phyloP scores from a whole-genome alignment of 1,140 invertebrate species.

The Belonocnema kinseyi region DNA sequence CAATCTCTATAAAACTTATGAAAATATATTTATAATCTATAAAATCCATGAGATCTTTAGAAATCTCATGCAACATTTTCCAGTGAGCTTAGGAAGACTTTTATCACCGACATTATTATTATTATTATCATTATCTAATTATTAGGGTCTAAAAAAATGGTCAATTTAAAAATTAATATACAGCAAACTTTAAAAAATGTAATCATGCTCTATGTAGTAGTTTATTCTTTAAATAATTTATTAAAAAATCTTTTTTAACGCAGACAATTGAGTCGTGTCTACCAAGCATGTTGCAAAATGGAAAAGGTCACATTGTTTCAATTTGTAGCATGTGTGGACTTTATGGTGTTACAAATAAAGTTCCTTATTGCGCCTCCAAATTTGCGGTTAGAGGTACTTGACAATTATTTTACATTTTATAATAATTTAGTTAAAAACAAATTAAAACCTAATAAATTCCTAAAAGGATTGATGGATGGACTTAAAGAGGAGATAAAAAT shows the following conservation, averaged over 20 bases:
- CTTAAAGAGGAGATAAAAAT: constrained; percentile 60
- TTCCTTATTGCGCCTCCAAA: constrained; percentile 96
- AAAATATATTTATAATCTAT: no score
- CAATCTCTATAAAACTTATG: no score
- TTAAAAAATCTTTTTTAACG: constrained; percentile 47
- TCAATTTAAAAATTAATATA: no score
- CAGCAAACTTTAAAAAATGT: no score
- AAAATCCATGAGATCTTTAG: no score
- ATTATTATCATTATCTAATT: no score
- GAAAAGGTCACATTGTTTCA: constrained; percentile 94
- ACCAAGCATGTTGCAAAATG: constrained; percentile 90
- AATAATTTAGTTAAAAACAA: background rate
- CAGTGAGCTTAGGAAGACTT: no score
- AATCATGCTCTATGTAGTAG: no score
- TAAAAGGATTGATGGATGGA: constrained; percentile 63
- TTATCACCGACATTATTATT: no score
- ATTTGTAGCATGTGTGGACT: constrained; percentile 94
- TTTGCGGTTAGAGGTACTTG: constrained; percentile 87
- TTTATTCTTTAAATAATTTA: background rate
- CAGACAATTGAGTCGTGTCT: constrained; percentile 87
- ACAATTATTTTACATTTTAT: background rate
- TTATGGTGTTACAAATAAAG: constrained; percentile 85
- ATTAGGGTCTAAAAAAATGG: no score
- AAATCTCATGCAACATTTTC: no score
- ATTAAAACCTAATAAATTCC: background rate